Evolutionary conservation across 2,888 invertebrate species (phyloP).

Genomic region (Tigriopus californicus): DNA sequence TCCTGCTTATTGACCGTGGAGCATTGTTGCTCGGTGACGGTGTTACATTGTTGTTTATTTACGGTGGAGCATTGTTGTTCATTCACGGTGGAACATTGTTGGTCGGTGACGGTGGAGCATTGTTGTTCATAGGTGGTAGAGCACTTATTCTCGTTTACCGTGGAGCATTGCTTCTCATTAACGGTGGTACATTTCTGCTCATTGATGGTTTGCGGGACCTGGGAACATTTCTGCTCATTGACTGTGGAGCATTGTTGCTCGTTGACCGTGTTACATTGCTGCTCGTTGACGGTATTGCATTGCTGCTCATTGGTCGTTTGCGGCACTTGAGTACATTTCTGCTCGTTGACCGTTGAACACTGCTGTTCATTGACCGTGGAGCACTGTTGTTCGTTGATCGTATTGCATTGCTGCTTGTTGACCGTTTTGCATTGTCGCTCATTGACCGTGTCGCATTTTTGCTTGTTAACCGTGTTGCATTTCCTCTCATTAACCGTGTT

Average conservation of each 20-base stretch:
- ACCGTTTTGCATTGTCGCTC: not conserved
- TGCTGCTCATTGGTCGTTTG: not conserved
- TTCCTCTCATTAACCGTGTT: not conserved
- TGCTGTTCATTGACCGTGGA: not conserved
- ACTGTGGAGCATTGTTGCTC: constrained; percentile 13
- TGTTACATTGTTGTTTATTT: not conserved
- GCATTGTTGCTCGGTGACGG: constrained; percentile 13
- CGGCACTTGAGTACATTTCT: not conserved
- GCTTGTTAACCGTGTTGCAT: not conserved
- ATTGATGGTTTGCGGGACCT: not conserved
- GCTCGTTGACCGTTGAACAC: not conserved
- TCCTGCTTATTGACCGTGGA: constrained; percentile 3
- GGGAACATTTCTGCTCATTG: constrained; percentile 9
- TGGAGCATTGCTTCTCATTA: constrained; percentile 9
- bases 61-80: constrained; percentile 5
- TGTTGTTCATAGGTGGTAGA: constrained; percentile 9
- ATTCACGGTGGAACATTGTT: constrained; percentile 6
- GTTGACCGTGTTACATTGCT: constrained; percentile 6
- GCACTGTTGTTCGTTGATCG: not conserved
- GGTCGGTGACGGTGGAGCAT: constrained; percentile 11
- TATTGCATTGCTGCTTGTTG: not conserved
- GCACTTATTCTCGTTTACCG: constrained; percentile 11
- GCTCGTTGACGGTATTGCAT: constrained; percentile 2
- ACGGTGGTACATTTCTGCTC: constrained; percentile 13
- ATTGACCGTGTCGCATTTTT: not conserved